Evolutionary conservation across 2,888 invertebrate species (phyloP).

Genomic region (Temnothorax unifasciatus): DNA sequence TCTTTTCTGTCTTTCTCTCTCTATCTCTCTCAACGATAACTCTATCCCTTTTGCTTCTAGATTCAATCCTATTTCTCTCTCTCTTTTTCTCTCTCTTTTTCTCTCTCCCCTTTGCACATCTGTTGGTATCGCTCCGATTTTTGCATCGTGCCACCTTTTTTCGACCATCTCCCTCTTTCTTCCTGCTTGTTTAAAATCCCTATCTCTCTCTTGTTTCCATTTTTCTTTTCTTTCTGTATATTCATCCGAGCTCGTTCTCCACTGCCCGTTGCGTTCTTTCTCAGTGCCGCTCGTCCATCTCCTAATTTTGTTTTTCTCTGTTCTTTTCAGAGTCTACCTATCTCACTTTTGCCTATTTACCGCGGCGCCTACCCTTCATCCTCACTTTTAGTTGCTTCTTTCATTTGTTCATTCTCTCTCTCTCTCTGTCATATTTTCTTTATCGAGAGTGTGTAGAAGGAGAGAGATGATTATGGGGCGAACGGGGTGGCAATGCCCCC

Average conservation of each 20-base stretch:
- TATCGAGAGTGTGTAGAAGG: constrained; percentile 66
- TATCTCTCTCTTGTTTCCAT: constrained; percentile 49
- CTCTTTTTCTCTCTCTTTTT: constrained; percentile 34
- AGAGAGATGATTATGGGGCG: constrained; percentile 79
- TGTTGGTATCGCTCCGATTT: constrained; percentile 1
- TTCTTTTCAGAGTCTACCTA: not conserved
- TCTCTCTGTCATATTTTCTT: constrained; percentile 6
- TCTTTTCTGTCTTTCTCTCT: constrained; percentile 19
- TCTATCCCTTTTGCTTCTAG: constrained; percentile 39
- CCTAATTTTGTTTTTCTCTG: constrained; percentile 39
- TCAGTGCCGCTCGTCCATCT: constrained; percentile 25
- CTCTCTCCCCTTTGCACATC: constrained; percentile 31
- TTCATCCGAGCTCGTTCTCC: constrained; percentile 26
- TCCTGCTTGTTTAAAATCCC: constrained; percentile 13
- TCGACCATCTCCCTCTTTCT: constrained; percentile 12
- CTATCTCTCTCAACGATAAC: constrained; percentile 4
- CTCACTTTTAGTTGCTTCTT: constrained; percentile 36
- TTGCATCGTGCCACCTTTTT: constrained; percentile 28
- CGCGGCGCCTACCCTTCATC: not conserved
- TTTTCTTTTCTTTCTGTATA: constrained; percentile 41
- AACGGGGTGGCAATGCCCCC: constrained; percentile 77
- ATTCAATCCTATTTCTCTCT: constrained; percentile 15
- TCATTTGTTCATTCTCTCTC: not conserved
- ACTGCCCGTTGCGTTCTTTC: constrained; percentile 45
- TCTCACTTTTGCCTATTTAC: constrained; percentile 18